phyloP scores from a whole-genome alignment of 2,888 invertebrate species.

The Pimpla rufipes region DNA sequence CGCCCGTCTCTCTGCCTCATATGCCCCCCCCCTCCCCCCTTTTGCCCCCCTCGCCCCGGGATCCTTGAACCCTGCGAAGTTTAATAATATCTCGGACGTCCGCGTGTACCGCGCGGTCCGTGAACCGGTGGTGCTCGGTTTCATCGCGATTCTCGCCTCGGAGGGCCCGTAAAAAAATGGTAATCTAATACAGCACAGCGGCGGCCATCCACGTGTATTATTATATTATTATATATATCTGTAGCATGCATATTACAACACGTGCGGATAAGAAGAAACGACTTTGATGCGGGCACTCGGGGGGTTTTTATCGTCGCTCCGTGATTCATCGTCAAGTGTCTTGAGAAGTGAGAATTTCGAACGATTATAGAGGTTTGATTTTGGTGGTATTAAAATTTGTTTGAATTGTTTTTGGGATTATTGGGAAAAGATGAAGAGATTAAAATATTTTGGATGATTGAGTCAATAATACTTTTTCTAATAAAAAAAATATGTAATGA shows the following conservation, averaged over 20 bases:
- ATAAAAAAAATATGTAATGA: too few relatives aligned
- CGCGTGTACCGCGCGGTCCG: slow-evolving; percentile 16
- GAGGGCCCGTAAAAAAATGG: slow-evolving; percentile 58
- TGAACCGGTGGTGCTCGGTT: slow-evolving; percentile 27
- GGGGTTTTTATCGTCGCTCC: background rate
- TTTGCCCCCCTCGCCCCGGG: slow-evolving; percentile 21
- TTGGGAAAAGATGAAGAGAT: too few relatives aligned
- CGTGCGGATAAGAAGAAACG: slow-evolving; percentile 4
- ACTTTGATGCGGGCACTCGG: background rate
- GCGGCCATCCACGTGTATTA: slow-evolving; percentile 35
- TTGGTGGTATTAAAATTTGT: background rate
- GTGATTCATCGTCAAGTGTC: slow-evolving; percentile 5
- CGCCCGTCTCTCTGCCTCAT: slow-evolving; percentile 23
- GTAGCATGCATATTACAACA: slow-evolving; percentile 17
- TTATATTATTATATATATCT: slow-evolving; percentile 13
- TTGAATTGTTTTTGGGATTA: too few relatives aligned
- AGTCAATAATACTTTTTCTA: too few relatives aligned
- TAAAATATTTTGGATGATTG: too few relatives aligned
- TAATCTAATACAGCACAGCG: slow-evolving; percentile 62
- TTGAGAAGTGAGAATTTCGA: too few relatives aligned
- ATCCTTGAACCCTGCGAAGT: slow-evolving; percentile 50
- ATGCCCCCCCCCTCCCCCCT: slow-evolving; percentile 12
- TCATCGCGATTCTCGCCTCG: slow-evolving; percentile 62
- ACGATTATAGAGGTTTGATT: too few relatives aligned
- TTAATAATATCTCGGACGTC: slow-evolving; percentile 59